Percentiles rank a stretch among this genome's conserved stretches.
Conservation (phyloP, 2,113 vertebrate species). For the Aptenodytes forsteri region DNA sequence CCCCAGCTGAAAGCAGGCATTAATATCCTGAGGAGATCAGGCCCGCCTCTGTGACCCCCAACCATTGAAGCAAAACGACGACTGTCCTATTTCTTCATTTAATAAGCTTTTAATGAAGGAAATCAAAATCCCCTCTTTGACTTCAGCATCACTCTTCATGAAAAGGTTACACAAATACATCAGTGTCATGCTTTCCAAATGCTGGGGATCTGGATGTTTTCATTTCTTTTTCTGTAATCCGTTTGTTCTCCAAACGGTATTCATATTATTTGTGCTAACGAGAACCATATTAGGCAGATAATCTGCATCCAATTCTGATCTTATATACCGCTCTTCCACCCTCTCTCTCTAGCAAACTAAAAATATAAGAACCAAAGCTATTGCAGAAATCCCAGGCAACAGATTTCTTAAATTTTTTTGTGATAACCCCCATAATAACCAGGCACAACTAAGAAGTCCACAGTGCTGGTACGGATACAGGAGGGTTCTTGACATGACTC, state of each 20-base stretch:
- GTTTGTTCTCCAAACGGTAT: slow-evolving; percentile 11
- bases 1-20: slow-evolving; percentile 79
- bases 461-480: background rate
- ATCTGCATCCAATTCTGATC: slow-evolving; percentile 11
- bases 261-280: slow-evolving; percentile 1
- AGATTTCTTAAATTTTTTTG: background rate
- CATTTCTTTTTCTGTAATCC: background rate
- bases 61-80: slow-evolving; percentile 70
- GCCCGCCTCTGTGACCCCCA: slow-evolving; percentile 72
- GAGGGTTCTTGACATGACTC: background rate
- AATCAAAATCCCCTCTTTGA: slow-evolving; percentile 66
- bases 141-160: slow-evolving; percentile 43
- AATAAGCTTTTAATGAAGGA: slow-evolving; percentile 82
- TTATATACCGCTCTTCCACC: background rate
- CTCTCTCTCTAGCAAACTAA: background rate
- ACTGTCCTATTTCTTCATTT: slow-evolving; percentile 78
- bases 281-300: slow-evolving; percentile 2
- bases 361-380: background rate
- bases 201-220: slow-evolving; percentile 18
- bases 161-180: slow-evolving; percentile 76
- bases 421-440: background rate
- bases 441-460: background rate
- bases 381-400: background rate
- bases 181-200: slow-evolving; percentile 60
- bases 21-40: slow-evolving; percentile 81